phyloP scores from a whole-genome alignment of 2,113 vertebrate species.

The Amphiprion percula region DNA sequence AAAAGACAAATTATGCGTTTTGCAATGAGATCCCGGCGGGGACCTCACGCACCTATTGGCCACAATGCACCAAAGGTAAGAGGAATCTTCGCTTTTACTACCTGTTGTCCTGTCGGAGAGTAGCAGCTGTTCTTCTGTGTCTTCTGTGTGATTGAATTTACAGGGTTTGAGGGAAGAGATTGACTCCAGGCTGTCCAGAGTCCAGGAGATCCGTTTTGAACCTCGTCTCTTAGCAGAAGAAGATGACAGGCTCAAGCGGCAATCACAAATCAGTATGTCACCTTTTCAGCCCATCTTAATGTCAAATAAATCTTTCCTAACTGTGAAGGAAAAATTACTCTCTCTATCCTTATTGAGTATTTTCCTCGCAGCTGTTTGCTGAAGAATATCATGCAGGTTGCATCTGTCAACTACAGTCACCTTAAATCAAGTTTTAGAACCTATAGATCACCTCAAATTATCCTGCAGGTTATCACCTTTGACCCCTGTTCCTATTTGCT shows the following conservation, averaged over 20 bases:
- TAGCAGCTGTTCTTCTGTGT: background rate
- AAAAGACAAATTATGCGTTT: conserved; percentile 99
- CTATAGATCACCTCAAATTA: too few relatives aligned
- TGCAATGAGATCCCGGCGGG: conserved; percentile 95
- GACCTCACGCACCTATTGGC: conserved; percentile 94
- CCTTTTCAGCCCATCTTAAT: background rate
- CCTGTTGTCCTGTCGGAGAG: background rate
- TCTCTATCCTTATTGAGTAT: too few relatives aligned
- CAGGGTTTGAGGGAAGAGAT: conserved; percentile 95
- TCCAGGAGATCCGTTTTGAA: conserved; percentile 94
- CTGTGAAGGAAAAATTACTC: too few relatives aligned
- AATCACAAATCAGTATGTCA: conserved; percentile 82
- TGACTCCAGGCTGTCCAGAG: conserved; percentile 89
- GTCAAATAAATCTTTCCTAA: too few relatives aligned
- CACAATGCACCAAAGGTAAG: conserved; percentile 96
- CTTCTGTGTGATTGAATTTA: background rate
- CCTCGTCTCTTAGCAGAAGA: conserved; percentile 89
- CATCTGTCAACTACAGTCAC: too few relatives aligned
- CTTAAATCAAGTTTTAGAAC: too few relatives aligned
- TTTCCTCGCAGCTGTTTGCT: too few relatives aligned
- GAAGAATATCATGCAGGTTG: too few relatives aligned
- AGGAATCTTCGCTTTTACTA: background rate
- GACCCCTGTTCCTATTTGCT: too few relatives aligned
- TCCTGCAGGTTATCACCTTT: too few relatives aligned
- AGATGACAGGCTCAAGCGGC: conserved; percentile 87